Base-by-base conservation (phyloP, 2,888 invertebrate species). In the Sicus ferrugineus region DNA sequence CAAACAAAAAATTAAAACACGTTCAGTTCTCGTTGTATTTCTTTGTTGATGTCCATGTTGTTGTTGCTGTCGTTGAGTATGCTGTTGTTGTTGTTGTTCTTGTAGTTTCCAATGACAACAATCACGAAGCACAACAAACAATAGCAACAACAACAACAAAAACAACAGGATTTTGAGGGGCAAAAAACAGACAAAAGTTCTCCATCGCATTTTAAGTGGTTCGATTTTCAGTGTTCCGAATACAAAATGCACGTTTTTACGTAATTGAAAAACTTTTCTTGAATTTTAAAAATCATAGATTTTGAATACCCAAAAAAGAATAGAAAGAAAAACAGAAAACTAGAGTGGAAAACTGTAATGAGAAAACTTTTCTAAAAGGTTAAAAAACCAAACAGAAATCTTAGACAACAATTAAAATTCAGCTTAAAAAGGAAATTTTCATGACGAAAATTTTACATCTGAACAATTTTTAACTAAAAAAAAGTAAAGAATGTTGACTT, bases 401-500 rank as follows among this genome's bases (percentile, higher is more conserved):
- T 23, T 54, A 23, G 2, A 54, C n/a, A 28, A 54, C 9, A 54
- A 2, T 54, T 26, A 26, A 54, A 7, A 21, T 23, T 28, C 14
- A 54, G 50, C 50, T 50, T 6, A 2, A 16, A 11, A 46, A n/a
- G 14, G n/a, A 46, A 46, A n/a, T 46, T 9, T 16, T 16, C 19
- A n/a, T n/a, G n/a, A 3, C 6, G 14, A 46, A 46, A 54, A 54
- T 54, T 21, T 21, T 16, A 46, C 46, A 16, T 46, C 4, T 19
- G 46, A 46, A n/a, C 19, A 9, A 5, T 46, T n/a, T 46, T n/a
- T n/a, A 46, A 14, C 4, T 16, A 46, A 46, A 5, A 46, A 14
- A 46, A 7, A 11, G 30, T n/a, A 59, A 56, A 72, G 56, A 71
- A 85, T 85, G 85, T 77, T 85, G 75, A 83, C 85, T 71, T 85